Conservation (phyloP, 2,888 invertebrate species). For the Hypercompe scribonia region DNA sequence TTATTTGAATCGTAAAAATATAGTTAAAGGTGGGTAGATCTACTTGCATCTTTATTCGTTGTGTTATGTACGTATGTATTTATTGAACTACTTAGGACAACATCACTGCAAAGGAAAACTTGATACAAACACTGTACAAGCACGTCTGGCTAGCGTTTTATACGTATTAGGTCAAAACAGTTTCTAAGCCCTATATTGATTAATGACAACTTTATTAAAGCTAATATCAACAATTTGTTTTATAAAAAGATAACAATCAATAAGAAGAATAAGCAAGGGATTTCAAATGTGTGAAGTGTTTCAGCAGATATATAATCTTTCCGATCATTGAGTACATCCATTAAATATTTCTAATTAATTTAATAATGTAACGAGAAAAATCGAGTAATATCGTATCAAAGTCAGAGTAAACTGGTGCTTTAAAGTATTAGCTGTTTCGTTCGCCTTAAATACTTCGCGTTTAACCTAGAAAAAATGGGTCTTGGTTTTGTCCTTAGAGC, state of each 20-base stretch:
- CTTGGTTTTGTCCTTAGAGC: slow-evolving; percentile 33
- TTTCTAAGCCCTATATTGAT: no score
- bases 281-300: neutral
- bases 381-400: neutral
- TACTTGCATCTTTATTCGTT: neutral
- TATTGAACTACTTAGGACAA: no score
- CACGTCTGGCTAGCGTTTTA: no score
- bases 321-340: neutral
- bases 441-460: slow-evolving; percentile 1
- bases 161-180: no score
- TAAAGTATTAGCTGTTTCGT: neutral
- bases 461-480: slow-evolving; percentile 42
- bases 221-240: neutral
- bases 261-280: neutral
- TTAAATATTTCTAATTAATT: neutral
- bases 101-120: no score
- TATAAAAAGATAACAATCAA: neutral
- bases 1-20: neutral
- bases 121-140: no score
- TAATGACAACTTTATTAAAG: no score
- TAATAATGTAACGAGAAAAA: neutral
- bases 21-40: neutral
- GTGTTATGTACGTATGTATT: neutral
- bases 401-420: neutral
- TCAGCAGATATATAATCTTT: neutral